These are phyloP conservation scores for Malacoraja senta DNA, from an alignment of 2,797 vertebrate species.

Conservation along the genomic window DNA sequence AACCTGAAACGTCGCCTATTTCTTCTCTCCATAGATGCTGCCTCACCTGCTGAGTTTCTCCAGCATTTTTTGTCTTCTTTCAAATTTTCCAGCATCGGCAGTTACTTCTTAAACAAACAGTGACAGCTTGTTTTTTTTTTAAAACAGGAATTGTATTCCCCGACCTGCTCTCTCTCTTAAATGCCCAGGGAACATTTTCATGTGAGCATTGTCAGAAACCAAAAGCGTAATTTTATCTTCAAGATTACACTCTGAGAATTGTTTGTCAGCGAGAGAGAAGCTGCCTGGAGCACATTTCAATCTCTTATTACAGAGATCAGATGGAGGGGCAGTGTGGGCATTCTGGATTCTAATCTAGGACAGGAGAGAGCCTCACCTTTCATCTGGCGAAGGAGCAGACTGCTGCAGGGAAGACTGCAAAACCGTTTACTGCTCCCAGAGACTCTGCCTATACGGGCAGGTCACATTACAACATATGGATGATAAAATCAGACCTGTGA, in stretches of 20 bases:
- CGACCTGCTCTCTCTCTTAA: neutral
- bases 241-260: neutral
- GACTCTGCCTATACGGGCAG: neutral
- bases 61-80: no score
- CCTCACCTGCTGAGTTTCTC: no score
- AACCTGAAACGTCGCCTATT: no score
- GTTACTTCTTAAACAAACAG: no score
- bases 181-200: neutral
- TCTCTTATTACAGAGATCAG: neutral
- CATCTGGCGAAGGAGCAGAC: neutral
- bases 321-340: neutral
- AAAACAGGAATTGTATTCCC: neutral
- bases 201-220: neutral
- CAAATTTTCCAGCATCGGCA: no score
- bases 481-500: slow-evolving; percentile 4
- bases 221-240: neutral
- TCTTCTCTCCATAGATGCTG: no score
- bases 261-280: neutral
- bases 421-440: neutral
- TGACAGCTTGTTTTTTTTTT: neutral
- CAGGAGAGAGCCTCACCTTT: neutral
- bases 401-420: neutral
- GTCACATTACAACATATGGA: neutral
- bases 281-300: neutral
- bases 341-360: neutral